These are phyloP conservation scores for Pangasius macronema DNA, from an alignment of 2,797 vertebrate species.

Conservation along the genomic window DNA sequence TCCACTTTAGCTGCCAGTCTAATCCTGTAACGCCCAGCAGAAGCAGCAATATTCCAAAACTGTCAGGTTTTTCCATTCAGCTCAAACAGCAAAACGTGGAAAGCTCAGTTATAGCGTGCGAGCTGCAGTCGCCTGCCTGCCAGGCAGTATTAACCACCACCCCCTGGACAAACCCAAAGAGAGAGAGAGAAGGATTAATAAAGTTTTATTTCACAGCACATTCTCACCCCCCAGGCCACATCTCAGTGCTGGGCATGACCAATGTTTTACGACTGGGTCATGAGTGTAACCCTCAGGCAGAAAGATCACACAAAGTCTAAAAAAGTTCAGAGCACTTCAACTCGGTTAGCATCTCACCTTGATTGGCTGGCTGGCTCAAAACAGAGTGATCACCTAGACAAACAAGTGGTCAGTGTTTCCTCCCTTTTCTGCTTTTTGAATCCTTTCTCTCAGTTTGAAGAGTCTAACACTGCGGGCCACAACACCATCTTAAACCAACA, in stretches of 20 bases:
- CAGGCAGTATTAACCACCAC: slow-evolving; percentile 58
- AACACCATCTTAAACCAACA: neutral
- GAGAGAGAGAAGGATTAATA: slow-evolving; percentile 48
- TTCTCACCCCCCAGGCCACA: slow-evolving; percentile 37
- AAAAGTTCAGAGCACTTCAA: slow-evolving; percentile 31
- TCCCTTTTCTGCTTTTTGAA: slow-evolving; percentile 5
- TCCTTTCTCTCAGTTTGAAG: slow-evolving; percentile 36
- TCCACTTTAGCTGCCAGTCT: slow-evolving; percentile 49
- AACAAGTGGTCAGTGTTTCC: slow-evolving; percentile 44
- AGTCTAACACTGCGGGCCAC: slow-evolving; percentile 27
- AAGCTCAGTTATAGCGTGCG: slow-evolving; percentile 61
- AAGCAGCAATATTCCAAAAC: slow-evolving; percentile 62
- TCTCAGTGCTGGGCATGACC: slow-evolving; percentile 42
- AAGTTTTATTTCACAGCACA: slow-evolving; percentile 50
- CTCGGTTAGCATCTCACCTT: slow-evolving; percentile 8
- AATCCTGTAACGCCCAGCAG: slow-evolving; percentile 45
- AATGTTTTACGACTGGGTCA: slow-evolving; percentile 46
- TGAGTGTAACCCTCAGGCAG: slow-evolving; percentile 29
- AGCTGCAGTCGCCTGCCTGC: slow-evolving; percentile 18
- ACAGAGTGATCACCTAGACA: slow-evolving; percentile 25
- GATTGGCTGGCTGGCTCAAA: slow-evolving; percentile 39
- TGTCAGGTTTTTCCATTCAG: slow-evolving; percentile 54
- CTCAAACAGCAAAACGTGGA: slow-evolving; percentile 43
- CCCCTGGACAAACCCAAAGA: slow-evolving; percentile 47
- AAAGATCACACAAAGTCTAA: slow-evolving; percentile 11